These are phyloP conservation scores for Macrotus californicus DNA, from an alignment of 2,113 vertebrate genomes.

Conservation along the genomic window DNA sequence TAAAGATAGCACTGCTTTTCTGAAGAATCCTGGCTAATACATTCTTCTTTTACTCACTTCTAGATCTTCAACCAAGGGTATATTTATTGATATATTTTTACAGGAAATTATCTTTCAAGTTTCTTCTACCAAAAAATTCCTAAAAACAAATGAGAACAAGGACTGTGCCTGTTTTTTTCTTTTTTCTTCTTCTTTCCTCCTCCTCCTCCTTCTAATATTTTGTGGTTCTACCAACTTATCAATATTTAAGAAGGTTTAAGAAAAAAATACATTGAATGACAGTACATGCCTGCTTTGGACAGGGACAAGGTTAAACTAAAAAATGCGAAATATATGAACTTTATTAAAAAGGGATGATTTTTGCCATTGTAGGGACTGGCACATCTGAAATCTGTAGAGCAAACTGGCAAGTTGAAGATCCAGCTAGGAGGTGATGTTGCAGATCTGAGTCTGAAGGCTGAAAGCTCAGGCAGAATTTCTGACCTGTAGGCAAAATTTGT, in stretches of 20 bases:
- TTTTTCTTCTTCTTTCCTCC: neutral
- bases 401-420: too few species aligned
- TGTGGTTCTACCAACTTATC: neutral
- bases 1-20: neutral
- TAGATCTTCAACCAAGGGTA: neutral
- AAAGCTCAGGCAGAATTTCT: neutral
- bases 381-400: too few species aligned
- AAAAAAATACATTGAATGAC: neutral
- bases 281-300: neutral
- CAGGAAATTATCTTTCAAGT: neutral
- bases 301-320: neutral
- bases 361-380: neutral
- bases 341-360: neutral
- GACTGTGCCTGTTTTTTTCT: neutral
- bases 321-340: neutral
- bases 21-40: too few species aligned
- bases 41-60: neutral
- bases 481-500: neutral
- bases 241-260: neutral
- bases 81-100: neutral
- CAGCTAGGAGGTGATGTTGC: neutral
- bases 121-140: neutral
- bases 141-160: neutral
- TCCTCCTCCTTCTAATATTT: neutral
- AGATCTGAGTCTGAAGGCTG: neutral